These are phyloP conservation scores for Aradus depressus DNA, from an alignment of 2,888 invertebrate species.

Conservation along the genomic window DNA sequence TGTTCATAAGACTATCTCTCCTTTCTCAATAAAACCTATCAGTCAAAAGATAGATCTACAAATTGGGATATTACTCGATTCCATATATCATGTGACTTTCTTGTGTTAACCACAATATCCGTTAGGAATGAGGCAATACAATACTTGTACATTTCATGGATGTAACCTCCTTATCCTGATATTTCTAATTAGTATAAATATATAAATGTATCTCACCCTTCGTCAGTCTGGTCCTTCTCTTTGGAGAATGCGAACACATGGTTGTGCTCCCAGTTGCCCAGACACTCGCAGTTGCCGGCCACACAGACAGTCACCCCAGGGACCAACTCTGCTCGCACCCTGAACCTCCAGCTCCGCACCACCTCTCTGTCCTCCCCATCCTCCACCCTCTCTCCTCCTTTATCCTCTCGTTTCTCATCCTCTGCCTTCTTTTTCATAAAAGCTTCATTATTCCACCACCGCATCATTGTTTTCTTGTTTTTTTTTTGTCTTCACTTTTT, in stretches of 20 bases:
- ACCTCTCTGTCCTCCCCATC: slow-evolving; percentile 7
- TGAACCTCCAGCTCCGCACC: slow-evolving; percentile 36
- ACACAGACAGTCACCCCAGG: slow-evolving; percentile 56
- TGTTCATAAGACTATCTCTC: too few species aligned
- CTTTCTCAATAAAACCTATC: too few species aligned
- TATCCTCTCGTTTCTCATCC: slow-evolving; percentile 2
- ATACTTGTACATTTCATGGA: too few species aligned
- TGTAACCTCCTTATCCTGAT: too few species aligned
- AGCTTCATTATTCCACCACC: slow-evolving; percentile 27
- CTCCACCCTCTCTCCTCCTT: neutral
- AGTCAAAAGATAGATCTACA: too few species aligned
- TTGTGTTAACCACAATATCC: too few species aligned
- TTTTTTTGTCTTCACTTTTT: too few species aligned
- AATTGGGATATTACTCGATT: too few species aligned
- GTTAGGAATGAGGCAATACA: too few species aligned
- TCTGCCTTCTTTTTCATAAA: slow-evolving; percentile 22
- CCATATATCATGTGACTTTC: too few species aligned
- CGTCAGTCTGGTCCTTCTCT: slow-evolving; percentile 20
- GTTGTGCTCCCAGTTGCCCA: slow-evolving; percentile 61
- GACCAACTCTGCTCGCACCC: slow-evolving; percentile 43
- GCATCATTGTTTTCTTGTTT: slow-evolving; percentile 20
- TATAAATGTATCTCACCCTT: slow-evolving; percentile 24
- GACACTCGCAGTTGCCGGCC: slow-evolving; percentile 52
- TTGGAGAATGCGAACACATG: slow-evolving; percentile 45
- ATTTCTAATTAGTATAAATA: too few species aligned